Base-by-base conservation (phyloP, 2,113 vertebrate species). In the Climacteris rufus region DNA sequence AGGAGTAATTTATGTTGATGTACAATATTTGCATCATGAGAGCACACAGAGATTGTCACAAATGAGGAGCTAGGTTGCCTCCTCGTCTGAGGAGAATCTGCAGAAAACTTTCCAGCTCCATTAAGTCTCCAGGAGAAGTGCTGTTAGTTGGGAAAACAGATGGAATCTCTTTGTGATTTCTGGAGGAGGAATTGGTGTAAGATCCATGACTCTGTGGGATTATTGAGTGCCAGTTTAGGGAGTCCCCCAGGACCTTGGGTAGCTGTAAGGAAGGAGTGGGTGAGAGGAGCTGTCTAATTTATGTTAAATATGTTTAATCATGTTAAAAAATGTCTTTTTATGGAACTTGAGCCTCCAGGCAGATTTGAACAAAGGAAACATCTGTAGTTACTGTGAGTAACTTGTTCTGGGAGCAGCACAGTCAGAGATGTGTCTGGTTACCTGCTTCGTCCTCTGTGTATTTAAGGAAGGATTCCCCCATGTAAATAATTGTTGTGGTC, bases 281-380 rank as follows among this genome's bases (percentile, higher is more conserved):
- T 68, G 85, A 94, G 72, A 87, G 81, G 31, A 95, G 81, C 83
- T 87, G 66, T 82, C 77, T 89, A 39, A 87, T 91, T 79, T 76
- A 54, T 87, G 82, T 82, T 90, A 90, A 90, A 78, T 84, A 54
- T 35, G 61, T 54, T 65, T 50, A 82, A 95, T 95, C 90, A 4
- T 3, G 1, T 83, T 39, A 30, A 89, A 76, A 95, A 91, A 49
- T 21, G 65, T 40, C 52, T 84, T 88, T 89, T 60, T 95, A 39
- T 91, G 87, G 81, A 87, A 87, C 72, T 39, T 28, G 57, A 96
- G 45, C 87, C 81, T 89, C 53, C 39, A 64, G 93, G 93, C 89
- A 94, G 45, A 53, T 84, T 40, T 40, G 60, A 94, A 68, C 81
- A 82, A 93, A 85, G 70, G 70, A 78, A 68, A 31, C 42, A 33